Conservation (phyloP, 1,140 invertebrate genomes). For the Rhyacophila brunnea region DNA sequence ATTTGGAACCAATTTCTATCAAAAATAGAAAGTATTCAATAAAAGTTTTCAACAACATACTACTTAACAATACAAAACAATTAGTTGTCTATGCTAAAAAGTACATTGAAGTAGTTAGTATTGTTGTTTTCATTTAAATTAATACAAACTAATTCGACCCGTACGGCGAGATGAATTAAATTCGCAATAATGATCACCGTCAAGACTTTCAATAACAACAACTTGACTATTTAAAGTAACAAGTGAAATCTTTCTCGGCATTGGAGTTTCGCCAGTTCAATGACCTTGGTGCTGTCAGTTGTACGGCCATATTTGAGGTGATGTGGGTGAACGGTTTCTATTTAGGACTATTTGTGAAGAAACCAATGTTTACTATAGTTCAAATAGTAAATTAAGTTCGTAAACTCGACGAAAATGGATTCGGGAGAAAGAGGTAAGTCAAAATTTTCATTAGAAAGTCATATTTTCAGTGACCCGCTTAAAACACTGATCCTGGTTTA, state of each 20-base stretch:
- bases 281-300: slow-evolving; percentile 28
- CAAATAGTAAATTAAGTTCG: slow-evolving; percentile 1
- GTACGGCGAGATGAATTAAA: no score
- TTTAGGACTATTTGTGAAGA: slow-evolving; percentile 9
- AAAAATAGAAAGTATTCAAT: no score
- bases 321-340: slow-evolving; percentile 28
- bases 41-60: no score
- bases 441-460: slow-evolving; percentile 8
- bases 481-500: slow-evolving; percentile 21
- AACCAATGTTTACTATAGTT: slow-evolving; percentile 17
- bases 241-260: slow-evolving; percentile 10
- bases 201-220: no score
- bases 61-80: no score
- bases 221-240: no score
- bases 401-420: slow-evolving; percentile 13
- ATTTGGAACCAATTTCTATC: no score
- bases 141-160: no score
- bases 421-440: slow-evolving; percentile 24
- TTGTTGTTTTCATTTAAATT: no score
- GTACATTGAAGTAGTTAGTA: no score
- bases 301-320: slow-evolving; percentile 29
- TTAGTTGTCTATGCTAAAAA: no score
- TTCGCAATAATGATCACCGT: no score
- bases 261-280: slow-evolving; percentile 22
- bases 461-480: slow-evolving; percentile 21